Percentiles rank a stretch among this genome's conserved stretches.
These are phyloP conservation scores for Engraulis encrasicolus DNA, from an alignment of 2,113 vertebrate species.

Conservation along the genomic window DNA sequence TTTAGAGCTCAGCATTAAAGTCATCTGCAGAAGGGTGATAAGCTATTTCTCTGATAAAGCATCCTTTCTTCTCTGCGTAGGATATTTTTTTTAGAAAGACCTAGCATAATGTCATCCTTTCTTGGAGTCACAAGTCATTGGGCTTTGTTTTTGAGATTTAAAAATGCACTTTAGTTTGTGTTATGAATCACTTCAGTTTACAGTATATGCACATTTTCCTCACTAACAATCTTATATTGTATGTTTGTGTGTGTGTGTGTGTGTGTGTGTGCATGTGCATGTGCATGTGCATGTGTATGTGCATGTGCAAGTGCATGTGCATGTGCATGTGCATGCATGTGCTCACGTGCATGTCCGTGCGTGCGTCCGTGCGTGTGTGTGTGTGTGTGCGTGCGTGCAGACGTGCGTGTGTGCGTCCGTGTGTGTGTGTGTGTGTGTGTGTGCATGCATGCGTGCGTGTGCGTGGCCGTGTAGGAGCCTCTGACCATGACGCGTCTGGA, in stretches of 20 bases:
- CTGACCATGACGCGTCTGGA: conserved; percentile 87
- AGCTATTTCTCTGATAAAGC: not conserved
- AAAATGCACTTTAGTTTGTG: no score
- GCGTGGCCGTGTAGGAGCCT: conserved; percentile 83
- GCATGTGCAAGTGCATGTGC: not conserved
- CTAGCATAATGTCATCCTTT: not conserved
- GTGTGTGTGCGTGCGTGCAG: no score
- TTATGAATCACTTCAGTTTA: not conserved
- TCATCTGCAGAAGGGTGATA: not conserved
- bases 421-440: not conserved
- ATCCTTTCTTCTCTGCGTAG: no score
- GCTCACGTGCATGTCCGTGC: no score
- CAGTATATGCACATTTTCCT: not conserved
- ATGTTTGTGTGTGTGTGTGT: not conserved
- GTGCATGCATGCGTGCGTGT: no score
- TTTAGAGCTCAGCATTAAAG: not conserved
- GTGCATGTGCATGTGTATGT: not conserved
- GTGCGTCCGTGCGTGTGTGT: no score
- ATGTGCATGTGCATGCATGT: not conserved
- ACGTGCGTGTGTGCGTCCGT: no score
- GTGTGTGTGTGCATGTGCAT: not conserved
- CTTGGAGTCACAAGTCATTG: not conserved
- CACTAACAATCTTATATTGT: not conserved
- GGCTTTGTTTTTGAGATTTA: no score
- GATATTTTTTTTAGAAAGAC: no score